phyloP scores from a whole-genome alignment of 2,797 vertebrate genomes.

The Gymnothorax javanicus region DNA sequence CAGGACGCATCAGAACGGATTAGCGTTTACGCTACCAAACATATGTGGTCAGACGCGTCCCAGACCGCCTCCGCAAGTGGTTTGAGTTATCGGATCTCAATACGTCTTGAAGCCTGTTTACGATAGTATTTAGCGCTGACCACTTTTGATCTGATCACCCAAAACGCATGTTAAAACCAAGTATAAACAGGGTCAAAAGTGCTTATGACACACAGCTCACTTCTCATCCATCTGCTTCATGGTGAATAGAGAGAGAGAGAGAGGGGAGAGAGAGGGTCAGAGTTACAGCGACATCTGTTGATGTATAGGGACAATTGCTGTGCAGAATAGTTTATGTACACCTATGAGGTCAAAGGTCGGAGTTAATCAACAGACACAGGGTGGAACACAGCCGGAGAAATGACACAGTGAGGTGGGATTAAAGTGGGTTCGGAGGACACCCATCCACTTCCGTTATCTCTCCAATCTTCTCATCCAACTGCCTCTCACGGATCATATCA shows the following conservation, averaged over 20 bases:
- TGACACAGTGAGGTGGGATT: neutral
- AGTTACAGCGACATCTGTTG: neutral
- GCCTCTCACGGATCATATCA: neutral
- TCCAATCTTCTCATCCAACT: neutral
- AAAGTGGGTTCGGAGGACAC: neutral
- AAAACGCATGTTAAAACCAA: no score
- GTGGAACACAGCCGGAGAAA: neutral
- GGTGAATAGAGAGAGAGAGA: conserved; percentile 48
- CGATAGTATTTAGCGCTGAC: no score
- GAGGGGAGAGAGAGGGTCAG: neutral
- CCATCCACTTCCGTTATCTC: neutral
- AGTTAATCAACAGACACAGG: neutral
- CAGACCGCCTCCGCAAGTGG: no score
- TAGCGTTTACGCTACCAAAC: no score
- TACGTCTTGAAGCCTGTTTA: no score
- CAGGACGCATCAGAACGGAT: no score
- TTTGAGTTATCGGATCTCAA: no score
- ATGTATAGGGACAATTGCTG: neutral
- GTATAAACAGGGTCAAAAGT: no score
- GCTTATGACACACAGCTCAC: conserved; percentile 48
- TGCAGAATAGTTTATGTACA: neutral
- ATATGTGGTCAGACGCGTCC: no score
- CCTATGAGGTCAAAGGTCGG: neutral
- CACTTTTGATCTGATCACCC: no score
- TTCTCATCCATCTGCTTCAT: conserved; percentile 57